Conservation (phyloP, 1,140 invertebrate species). For the Drosophila varians region DNA sequence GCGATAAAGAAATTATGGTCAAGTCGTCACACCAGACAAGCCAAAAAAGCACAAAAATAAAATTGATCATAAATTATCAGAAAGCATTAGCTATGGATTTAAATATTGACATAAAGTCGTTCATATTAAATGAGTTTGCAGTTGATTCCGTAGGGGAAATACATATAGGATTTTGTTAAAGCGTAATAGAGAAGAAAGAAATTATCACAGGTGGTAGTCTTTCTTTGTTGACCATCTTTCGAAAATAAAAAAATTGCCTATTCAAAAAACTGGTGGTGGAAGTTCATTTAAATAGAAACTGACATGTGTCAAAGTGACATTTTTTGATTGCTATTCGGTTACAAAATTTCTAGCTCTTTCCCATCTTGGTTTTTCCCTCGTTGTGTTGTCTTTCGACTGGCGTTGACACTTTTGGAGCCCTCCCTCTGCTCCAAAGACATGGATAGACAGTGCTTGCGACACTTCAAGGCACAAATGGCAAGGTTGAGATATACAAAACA, state of each 20-base stretch:
- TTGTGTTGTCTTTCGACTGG: slow-evolving; percentile 33
- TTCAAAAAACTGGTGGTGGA: slow-evolving; percentile 42
- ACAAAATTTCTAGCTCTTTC: slow-evolving; percentile 56
- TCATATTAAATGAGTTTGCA: not conserved
- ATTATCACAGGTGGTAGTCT: not conserved
- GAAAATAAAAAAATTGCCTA: slow-evolving; percentile 10
- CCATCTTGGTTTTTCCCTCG: not conserved
- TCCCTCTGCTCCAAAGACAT: not conserved
- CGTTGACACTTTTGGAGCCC: slow-evolving; percentile 61
- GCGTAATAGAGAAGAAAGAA: not conserved
- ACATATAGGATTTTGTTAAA: not conserved
- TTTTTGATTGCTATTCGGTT: slow-evolving; percentile 63
- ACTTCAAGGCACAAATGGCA: slow-evolving; percentile 65
- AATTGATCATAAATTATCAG: slow-evolving; percentile 18
- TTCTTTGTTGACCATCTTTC: slow-evolving; percentile 33
- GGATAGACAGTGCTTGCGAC: slow-evolving; percentile 41
- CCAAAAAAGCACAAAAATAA: slow-evolving; percentile 4
- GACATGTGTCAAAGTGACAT: slow-evolving; percentile 72
- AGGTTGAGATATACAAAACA: slow-evolving; percentile 46
- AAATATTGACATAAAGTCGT: not conserved
- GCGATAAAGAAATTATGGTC: slow-evolving; percentile 37
- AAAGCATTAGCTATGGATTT: slow-evolving; percentile 20
- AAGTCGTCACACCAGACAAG: not conserved
- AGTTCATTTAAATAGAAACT: slow-evolving; percentile 73
- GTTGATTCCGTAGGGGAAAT: not conserved